Evolutionary conservation across 2,888 invertebrate species (phyloP), one percentile per base, ranked within the genome.

Genomic region (Cataglyphis altisquamis): DNA sequence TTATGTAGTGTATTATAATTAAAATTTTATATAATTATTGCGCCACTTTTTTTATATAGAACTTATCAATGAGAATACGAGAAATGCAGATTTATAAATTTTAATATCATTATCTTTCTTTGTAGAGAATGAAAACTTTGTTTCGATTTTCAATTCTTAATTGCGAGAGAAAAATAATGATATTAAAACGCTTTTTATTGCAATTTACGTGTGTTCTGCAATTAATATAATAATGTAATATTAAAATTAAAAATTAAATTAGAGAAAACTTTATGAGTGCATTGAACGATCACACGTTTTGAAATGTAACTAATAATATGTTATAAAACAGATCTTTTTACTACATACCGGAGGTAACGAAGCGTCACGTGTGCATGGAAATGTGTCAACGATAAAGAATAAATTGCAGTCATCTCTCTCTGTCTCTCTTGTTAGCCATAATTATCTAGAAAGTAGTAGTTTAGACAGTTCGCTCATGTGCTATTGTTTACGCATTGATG

Each of bases 371-470:
- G 72, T 36, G 78, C 78, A 45, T 72, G 72, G 78, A 80, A 80
- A 80, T 80, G 78, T 80, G 78, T 80, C 78, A 72, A 78, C 48
- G 72, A 72, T 80, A 72, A 72, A 72, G 72, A 70, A 78, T 78
- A 78, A 80, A 80, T 72, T 45, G 60, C 36, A 72, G 60, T 60
- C 36, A 60, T 72, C 62, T 80, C n/a, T 52, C 52, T n/a, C 52
- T n/a, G n/a, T 52, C 45, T 18, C 45, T 12, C 45, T 48, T 15
- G 15, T 52, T n/a, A n/a, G 62, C 78, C 25, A 68, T 72, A 80
- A 80, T 80, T 80, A 80, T 72, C 25, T 80, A 80, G 78, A 72
- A 80, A 80, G 78, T 25, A n/a, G 21, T n/a, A 18, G 70, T 70
- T 78, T 45, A 52, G 78, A 57, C 57, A 57, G 32, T 62, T n/a